These are phyloP conservation scores for Napeogenes inachia DNA, from an alignment of 2,888 invertebrate species.

Conservation along the genomic window DNA sequence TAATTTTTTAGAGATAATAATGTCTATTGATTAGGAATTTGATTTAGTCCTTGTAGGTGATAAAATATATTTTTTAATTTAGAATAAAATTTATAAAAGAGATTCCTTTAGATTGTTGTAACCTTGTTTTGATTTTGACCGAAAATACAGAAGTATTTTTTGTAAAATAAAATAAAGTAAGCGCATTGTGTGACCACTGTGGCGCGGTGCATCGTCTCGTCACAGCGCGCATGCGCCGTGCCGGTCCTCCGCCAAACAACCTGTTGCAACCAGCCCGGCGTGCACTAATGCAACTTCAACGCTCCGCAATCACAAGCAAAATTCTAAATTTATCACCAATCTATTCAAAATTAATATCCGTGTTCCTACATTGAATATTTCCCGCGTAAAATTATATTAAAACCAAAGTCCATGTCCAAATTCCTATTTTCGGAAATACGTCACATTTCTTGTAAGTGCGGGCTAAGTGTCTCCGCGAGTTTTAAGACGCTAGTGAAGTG, in stretches of 20 bases:
- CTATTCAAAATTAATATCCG: constrained; percentile 26
- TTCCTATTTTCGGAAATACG: constrained; percentile 19
- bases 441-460: constrained; percentile 50
- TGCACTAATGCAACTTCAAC: constrained; percentile 68
- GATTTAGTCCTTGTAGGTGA: not conserved
- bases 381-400: too few relatives aligned
- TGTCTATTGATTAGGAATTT: not conserved
- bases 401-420: not conserved
- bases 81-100: too few relatives aligned
- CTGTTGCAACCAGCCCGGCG: constrained; percentile 73
- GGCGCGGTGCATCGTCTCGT: constrained; percentile 52
- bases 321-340: constrained; percentile 32
- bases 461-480: constrained; percentile 52
- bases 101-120: too few relatives aligned
- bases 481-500: constrained; percentile 56
- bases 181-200: constrained; percentile 48
- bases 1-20: not conserved
- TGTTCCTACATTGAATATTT: constrained; percentile 14
- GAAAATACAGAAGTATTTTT: too few relatives aligned
- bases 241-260: constrained; percentile 63
- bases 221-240: constrained; percentile 57
- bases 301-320: constrained; percentile 50
- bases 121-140: too few relatives aligned
- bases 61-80: too few relatives aligned
- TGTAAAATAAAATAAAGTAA: not conserved